Evolutionary conservation across 2,113 vertebrate genomes (phyloP), one percentile per base, ranked within the genome.

Genomic region (Dromiciops gliroides): DNA sequence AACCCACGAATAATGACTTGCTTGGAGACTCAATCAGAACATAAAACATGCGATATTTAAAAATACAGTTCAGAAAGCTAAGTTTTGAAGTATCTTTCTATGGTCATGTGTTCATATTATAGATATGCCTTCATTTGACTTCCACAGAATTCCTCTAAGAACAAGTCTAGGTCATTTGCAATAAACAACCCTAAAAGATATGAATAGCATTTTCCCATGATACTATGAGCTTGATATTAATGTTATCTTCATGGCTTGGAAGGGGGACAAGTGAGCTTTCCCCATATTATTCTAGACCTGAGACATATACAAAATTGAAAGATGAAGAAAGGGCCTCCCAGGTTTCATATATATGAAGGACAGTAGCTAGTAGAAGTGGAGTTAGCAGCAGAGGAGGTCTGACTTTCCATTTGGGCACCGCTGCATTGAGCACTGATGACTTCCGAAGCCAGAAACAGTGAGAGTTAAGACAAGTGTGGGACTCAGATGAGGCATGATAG

Each of bases 21-120:
- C 3, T 75, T 75, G 8, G 37, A 75, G 67, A 75, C 37, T 75
- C 37, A 75, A 44, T n/a, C 37, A 75, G 67, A 75, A 75, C 16
- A 19, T n/a, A 75, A 60, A 0, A 25, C 0, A 23, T 10, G 14
- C 12, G 67, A 16, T 0, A 0, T 14, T 16, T 11, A 0, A 9
- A 16, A 26, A 50, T 7, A 23, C 7, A 31, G 14, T 23, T 14
- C 4, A 22, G 89, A 10, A 11, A 19, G 31, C 44, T 5, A 2
- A 1, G 16, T 1, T 37, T 22, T 1, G 0, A 12, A 2, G 14
- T 8, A 28, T 89, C 28, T 28, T 8, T 1, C 11, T 49, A 28
- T 16, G 24, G 26, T 90, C 26, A 19, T 50, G 11, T 50, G 10
- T 31, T 48, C 9, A 1, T 67, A 89, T 49, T 47, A 23, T 56